A percentile compares a stretch with the other conserved stretches of the same genome.
These are phyloP conservation scores for Colossoma macropomum DNA, from an alignment of 2,113 vertebrate species.

Conservation along the genomic window DNA sequence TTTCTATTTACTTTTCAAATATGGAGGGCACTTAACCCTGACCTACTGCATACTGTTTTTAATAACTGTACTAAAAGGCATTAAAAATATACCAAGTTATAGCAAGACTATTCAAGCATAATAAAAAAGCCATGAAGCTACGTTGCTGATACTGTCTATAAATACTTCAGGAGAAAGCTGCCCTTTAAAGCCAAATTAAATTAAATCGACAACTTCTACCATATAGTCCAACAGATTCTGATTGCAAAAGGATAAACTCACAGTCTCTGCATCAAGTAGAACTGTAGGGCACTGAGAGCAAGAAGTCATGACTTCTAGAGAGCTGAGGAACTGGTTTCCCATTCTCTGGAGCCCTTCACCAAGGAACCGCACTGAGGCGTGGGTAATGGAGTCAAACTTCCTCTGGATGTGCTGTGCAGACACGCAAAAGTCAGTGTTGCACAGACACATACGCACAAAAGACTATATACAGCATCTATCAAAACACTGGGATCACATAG, in stretches of 20 bases:
- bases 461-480: neutral
- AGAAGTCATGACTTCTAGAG: slow-evolving; percentile 91
- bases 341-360: slow-evolving; percentile 90
- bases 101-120: too few species aligned
- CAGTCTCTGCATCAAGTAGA: slow-evolving; percentile 97
- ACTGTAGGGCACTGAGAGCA: slow-evolving; percentile 94
- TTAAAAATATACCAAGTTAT: too few species aligned
- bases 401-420: slow-evolving; percentile 85
- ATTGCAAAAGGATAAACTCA: slow-evolving; percentile 68
- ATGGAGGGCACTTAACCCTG: too few species aligned
- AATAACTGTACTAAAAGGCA: too few species aligned
- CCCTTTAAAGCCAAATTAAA: too few species aligned
- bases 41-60: too few species aligned
- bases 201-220: too few species aligned
- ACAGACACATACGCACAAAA: neutral
- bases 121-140: too few species aligned
- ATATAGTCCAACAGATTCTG: too few species aligned
- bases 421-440: neutral
- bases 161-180: too few species aligned
- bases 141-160: too few species aligned
- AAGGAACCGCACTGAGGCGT: slow-evolving; percentile 88
- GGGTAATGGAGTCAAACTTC: slow-evolving; percentile 91
- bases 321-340: slow-evolving; percentile 94
- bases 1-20: neutral
- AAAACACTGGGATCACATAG: too few species aligned